Conservation (phyloP, 35 echinoderm and acorn worm genomes). For the Ophiothrix spiculata region DNA sequence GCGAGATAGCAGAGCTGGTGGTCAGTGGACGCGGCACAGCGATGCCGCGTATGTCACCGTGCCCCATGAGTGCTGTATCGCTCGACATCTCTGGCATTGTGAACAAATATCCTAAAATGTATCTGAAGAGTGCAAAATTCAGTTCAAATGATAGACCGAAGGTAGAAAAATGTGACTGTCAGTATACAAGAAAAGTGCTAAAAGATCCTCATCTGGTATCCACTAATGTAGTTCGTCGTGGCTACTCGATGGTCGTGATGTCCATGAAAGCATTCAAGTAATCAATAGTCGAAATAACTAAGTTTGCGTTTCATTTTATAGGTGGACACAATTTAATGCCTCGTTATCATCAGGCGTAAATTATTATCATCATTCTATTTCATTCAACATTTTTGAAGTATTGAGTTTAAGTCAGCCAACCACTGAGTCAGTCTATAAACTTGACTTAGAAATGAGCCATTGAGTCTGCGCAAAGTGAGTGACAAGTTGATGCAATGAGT, state of each 20-base stretch:
- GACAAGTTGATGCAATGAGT: constrained; percentile 26
- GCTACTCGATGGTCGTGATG: not conserved
- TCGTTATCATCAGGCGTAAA: not conserved
- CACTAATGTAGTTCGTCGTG: not conserved
- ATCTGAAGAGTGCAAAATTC: not conserved
- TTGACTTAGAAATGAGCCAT: not conserved
- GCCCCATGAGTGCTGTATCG: constrained; percentile 26
- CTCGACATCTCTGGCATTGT: constrained; percentile 32
- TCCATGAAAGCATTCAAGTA: not conserved
- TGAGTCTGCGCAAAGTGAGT: constrained; percentile 5
- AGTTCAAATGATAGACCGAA: too few relatives aligned
- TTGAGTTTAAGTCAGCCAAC: too few relatives aligned
- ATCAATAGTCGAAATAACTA: not conserved
- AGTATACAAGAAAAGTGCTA: not conserved
- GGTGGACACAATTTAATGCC: not conserved
- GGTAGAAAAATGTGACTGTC: not conserved
- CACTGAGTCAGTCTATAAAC: not conserved
- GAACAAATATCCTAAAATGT: not conserved
- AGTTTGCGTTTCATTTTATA: not conserved
- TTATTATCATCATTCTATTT: not conserved
- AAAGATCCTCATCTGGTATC: not conserved
- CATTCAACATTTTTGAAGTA: too few relatives aligned
- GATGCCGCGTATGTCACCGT: constrained; percentile 40
- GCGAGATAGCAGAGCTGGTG: constrained; percentile 30
- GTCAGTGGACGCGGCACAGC: constrained; percentile 21